Percentiles rank a stretch among this genome's conserved stretches.
These are phyloP conservation scores for Dallia pectoralis DNA, from an alignment of 2,797 vertebrate genomes.

Conservation along the genomic window DNA sequence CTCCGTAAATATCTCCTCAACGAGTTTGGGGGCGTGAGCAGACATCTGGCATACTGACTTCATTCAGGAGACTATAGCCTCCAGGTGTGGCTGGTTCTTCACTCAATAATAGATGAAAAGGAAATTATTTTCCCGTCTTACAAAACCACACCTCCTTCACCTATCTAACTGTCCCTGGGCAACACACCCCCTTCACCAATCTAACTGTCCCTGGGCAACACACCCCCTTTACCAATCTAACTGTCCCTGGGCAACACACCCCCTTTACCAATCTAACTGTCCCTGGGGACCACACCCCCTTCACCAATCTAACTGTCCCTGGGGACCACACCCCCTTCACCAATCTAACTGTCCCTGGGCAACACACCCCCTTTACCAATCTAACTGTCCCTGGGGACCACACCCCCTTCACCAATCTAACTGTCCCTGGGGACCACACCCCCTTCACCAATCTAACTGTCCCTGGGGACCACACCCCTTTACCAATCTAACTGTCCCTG, in stretches of 20 bases:
- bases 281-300: no score
- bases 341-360: no score
- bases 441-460: no score
- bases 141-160: conserved; percentile 12
- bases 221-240: conserved; percentile 3
- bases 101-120: conserved; percentile 32
- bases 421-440: no score
- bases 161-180: neutral
- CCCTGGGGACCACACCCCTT: no score
- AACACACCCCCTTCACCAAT: conserved; percentile 9
- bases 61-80: conserved; percentile 23
- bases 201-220: neutral
- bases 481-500: no score
- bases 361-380: no score
- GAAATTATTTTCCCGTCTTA: neutral
- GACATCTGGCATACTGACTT: conserved; percentile 26
- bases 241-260: conserved; percentile 1
- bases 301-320: no score
- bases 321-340: no score
- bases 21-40: conserved; percentile 28
- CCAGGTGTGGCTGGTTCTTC: conserved; percentile 42
- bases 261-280: neutral
- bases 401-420: no score
- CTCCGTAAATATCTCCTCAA: conserved; percentile 36
- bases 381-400: no score